A percentile compares a stretch with the other conserved stretches of the same genome.
Evolutionary conservation across 1,140 invertebrate genomes (phyloP).

Genomic region (Orchesella cincta): DNA sequence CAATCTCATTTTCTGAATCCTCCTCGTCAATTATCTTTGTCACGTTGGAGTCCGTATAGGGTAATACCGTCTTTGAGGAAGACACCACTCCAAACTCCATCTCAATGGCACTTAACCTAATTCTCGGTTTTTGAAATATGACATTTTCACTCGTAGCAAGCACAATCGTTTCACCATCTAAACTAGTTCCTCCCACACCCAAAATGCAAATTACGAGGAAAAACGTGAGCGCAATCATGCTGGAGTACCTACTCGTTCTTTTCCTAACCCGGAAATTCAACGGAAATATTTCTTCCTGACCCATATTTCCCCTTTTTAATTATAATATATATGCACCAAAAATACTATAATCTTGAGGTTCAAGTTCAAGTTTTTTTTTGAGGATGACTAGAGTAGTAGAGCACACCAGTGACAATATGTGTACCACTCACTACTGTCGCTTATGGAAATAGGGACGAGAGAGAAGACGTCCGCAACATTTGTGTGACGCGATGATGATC

Average conservation of each 20-base stretch:
- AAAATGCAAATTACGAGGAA: no score
- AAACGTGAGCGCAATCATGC: no score
- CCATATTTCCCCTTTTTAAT: slow-evolving; percentile 2
- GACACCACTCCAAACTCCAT: neutral
- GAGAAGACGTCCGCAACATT: slow-evolving; percentile 3
- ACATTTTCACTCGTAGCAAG: neutral
- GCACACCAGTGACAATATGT: no score
- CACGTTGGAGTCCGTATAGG: neutral
- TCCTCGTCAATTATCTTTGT: slow-evolving; percentile 21
- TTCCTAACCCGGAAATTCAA: no score
- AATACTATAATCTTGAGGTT: neutral
- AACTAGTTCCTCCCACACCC: no score
- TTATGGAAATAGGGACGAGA: slow-evolving; percentile 1
- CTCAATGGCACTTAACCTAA: slow-evolving; percentile 10
- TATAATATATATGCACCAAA: neutral
- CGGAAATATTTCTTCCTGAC: no score
- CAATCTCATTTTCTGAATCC: neutral
- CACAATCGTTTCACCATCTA: no score
- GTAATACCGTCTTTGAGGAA: neutral
- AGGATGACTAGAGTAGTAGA: neutral
- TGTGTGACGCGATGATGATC: neutral
- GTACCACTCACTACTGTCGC: no score
- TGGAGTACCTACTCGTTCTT: no score
- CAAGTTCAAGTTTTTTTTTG: no score
- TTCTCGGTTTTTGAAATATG: slow-evolving; percentile 7